Evolutionary conservation across 2,113 vertebrate genomes (phyloP).

Genomic region (Mixornis gularis): DNA sequence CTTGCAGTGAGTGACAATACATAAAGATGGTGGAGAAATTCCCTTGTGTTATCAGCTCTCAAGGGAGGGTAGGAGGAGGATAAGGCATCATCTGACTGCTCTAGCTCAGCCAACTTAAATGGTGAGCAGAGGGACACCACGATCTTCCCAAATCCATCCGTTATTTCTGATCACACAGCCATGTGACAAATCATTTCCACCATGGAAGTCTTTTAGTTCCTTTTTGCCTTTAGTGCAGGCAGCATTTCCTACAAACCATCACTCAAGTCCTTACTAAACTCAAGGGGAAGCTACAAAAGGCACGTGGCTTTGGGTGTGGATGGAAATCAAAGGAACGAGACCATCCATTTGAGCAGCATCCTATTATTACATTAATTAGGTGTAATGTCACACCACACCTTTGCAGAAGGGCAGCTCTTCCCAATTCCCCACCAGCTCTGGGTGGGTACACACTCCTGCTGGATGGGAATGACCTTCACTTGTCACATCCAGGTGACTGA

Average conservation of each 20-base stretch:
- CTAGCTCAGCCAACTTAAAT: neutral
- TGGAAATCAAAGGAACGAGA: conserved; percentile 14
- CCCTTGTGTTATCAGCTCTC: neutral
- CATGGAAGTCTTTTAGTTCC: neutral
- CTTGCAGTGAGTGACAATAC: neutral
- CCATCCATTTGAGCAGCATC: conserved; percentile 25
- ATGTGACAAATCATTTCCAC: neutral
- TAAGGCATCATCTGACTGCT: neutral
- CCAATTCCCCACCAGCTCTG: neutral
- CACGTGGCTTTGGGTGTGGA: neutral
- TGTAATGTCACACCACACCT: neutral
- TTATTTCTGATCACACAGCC: neutral
- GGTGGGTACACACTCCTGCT: neutral
- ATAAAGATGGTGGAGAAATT: neutral
- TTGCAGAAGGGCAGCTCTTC: neutral
- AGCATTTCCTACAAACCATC: neutral
- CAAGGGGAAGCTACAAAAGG: neutral
- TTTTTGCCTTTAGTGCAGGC: neutral
- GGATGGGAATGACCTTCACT: neutral
- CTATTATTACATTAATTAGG: conserved; percentile 44
- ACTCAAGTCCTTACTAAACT: neutral
- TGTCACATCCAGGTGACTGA: neutral
- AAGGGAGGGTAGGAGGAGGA: neutral
- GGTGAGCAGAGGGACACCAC: neutral
- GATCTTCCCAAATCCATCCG: neutral